These are phyloP conservation scores for Phenganax subtilis DNA, from an alignment of 92 coral and sea anemone genomes.

Conservation along the genomic window DNA sequence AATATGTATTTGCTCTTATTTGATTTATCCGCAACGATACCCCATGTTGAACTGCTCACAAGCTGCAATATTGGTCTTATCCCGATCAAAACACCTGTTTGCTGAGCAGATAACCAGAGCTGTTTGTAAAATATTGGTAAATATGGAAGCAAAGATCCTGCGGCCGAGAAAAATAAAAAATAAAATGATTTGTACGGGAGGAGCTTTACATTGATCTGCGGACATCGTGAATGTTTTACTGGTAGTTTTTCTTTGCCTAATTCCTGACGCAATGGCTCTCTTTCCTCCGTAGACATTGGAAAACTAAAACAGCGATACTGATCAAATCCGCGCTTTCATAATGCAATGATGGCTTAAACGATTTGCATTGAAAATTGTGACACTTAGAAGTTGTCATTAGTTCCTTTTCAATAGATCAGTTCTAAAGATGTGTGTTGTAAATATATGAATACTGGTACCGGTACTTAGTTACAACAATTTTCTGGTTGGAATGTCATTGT, in stretches of 20 bases:
- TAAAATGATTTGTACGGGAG: conserved; percentile 72
- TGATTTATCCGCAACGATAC: conserved; percentile 68
- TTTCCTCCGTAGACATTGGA: not conserved
- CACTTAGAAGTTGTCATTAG: not conserved
- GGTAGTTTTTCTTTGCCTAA: conserved; percentile 23
- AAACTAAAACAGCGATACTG: not conserved
- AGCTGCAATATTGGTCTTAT: conserved; percentile 73
- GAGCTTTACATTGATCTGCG: conserved; percentile 50
- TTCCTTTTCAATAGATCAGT: conserved; percentile 2
- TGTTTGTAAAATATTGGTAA: conserved; percentile 89
- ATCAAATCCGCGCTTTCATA: not conserved
- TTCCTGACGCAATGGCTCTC: not conserved
- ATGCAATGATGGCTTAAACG: not conserved
- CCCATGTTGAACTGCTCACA: conserved; percentile 79
- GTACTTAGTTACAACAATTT: conserved; percentile 39
- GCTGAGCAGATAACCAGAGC: conserved; percentile 78
- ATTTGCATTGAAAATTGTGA: not conserved
- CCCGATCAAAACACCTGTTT: conserved; percentile 83
- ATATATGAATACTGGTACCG: conserved; percentile 40
- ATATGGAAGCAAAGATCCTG: conserved; percentile 82
- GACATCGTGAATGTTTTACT: conserved; percentile 41
- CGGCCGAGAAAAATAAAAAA: conserved; percentile 76
- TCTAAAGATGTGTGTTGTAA: not conserved
- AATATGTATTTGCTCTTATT: conserved; percentile 61
- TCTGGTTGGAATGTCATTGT: conserved; percentile 20